A percentile compares a stretch with the other conserved stretches of the same genome.
Conservation (phyloP, 2,888 invertebrate species). For the Leucophenga maculata region DNA sequence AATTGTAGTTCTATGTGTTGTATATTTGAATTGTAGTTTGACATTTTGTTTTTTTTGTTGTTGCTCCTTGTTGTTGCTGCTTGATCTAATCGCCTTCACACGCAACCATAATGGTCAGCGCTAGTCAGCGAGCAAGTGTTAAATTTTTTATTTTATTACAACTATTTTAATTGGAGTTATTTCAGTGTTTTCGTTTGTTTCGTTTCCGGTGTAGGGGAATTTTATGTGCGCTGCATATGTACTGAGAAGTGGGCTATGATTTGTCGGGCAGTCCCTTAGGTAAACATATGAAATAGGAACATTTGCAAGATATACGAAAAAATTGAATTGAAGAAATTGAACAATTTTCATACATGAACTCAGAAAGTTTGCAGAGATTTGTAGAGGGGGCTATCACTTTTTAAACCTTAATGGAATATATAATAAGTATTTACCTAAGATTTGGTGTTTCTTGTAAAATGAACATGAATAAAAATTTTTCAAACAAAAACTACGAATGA, state of each 20-base stretch:
- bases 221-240: background rate
- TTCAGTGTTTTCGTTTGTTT: constrained; percentile 12
- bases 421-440: too few relatives aligned
- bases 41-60: background rate
- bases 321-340: too few relatives aligned
- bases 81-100: constrained; percentile 16
- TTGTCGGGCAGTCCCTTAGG: too few relatives aligned
- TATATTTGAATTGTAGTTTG: background rate
- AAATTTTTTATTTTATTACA: constrained; percentile 5
- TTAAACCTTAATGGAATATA: too few relatives aligned
- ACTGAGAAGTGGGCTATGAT: background rate
- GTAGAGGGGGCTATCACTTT: too few relatives aligned
- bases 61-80: background rate
- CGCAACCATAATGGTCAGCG: constrained; percentile 5
- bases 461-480: too few relatives aligned
- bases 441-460: too few relatives aligned
- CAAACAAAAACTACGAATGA: too few relatives aligned
- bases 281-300: too few relatives aligned
- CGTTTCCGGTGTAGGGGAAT: background rate
- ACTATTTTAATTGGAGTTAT: constrained; percentile 3
- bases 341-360: too few relatives aligned
- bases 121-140: background rate
- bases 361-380: too few relatives aligned
- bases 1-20: background rate
- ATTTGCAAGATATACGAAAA: too few relatives aligned